Conservation (phyloP, 2,797 vertebrate species). For the Tokudaia tokunoshimensis region DNA sequence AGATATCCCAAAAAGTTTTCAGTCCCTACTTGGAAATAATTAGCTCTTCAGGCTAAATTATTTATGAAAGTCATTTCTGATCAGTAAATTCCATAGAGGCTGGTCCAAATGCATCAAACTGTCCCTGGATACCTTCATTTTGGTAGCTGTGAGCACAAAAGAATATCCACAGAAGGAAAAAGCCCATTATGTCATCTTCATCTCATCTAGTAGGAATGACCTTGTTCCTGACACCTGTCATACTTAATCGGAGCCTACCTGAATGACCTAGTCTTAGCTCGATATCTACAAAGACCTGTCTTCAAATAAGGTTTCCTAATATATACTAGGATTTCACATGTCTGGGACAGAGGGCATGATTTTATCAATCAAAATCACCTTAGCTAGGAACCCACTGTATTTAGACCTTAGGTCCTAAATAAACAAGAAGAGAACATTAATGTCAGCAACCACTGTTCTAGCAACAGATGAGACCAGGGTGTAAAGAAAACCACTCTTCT, state of each 20-base stretch:
- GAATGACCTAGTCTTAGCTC: background rate
- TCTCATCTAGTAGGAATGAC: rapidly evolving
- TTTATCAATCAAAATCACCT: background rate
- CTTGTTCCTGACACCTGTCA: no score
- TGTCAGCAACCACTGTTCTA: background rate
- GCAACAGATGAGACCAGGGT: rapidly evolving
- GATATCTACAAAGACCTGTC: background rate
- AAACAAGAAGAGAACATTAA: no score
- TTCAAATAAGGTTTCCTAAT: background rate
- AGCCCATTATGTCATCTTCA: rapidly evolving
- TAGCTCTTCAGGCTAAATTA: background rate
- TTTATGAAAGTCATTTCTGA: background rate
- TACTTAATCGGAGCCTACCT: no score
- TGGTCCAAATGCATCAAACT: background rate
- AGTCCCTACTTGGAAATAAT: background rate
- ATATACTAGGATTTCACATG: rapidly evolving
- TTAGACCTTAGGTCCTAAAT: background rate
- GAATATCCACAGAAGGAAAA: background rate
- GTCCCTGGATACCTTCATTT: background rate
- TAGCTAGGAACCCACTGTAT: background rate
- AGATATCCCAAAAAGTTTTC: background rate
- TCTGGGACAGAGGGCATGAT: background rate
- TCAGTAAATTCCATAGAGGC: background rate
- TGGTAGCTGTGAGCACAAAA: background rate
- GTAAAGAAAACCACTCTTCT: rapidly evolving